Evolutionary conservation across 2,113 vertebrate species (phyloP), one percentile per base, ranked within the genome.

Genomic region (Geococcyx californianus): DNA sequence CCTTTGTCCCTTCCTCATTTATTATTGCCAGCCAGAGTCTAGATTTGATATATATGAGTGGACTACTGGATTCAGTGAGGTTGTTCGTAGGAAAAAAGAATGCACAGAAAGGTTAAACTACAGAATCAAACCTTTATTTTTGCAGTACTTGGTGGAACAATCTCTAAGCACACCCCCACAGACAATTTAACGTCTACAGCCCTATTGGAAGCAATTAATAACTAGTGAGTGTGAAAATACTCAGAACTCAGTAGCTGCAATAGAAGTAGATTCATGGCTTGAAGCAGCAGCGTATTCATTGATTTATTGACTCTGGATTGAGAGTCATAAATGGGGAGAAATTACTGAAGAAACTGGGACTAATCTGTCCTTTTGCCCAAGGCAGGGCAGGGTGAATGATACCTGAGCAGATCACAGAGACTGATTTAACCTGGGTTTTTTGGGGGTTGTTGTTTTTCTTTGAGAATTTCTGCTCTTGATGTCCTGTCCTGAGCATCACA

Each of bases 1-100:
- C 44, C 59, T 70, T 67, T 92, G 75, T 88, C 82, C 82, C 72
- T 81, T 67, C 88, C 70, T 94, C 87, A 56, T 94, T 90, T 88
- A 15, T 72, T 88, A 29, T 33, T 94, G 64, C 72, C 82, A 29
- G 16, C 23, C 52, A 36, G 76, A 82, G 88, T 40, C 89, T 84
- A 16, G 51, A 9, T 66, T 76, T 80, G 91, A 73, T 64, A 16
- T 4, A 47, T 63, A 40, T n/a, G 45, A 58, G 4, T 45, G 52
- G 10, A 55, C 40, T 74, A 51, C 73, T 93, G 91, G 8, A 40
- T 70, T 60, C 64, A 40, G 21, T 5, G 68, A 63, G 68, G 33
- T 17, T 42, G 28, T 34, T 51, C 45, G 52, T 13, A 63, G 52
- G 86, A 52, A 31, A 13, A 69, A 90, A 29, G 10, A 29, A 31